A percentile compares a stretch with the other conserved stretches of the same genome.
Evolutionary conservation across 2,888 invertebrate species (phyloP).

Genomic region (Tinea pellionella): DNA sequence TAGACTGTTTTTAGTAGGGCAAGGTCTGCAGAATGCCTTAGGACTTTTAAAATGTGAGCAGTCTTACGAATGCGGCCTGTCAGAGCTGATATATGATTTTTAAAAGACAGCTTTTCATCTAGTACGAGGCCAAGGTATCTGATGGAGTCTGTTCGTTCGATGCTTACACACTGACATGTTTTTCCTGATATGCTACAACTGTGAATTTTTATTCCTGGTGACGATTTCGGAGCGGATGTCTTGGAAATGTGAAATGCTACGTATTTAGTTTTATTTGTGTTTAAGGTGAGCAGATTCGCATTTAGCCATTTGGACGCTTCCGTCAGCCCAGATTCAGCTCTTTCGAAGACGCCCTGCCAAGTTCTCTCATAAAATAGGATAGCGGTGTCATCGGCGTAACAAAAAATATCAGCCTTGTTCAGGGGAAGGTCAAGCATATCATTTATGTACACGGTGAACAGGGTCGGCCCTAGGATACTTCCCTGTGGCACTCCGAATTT

Average conservation of each 20-base stretch:
- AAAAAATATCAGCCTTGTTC: background rate
- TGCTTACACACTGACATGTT: background rate
- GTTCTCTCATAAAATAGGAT: slow-evolving; percentile 10
- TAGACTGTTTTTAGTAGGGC: slow-evolving; percentile 18
- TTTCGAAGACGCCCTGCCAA: background rate
- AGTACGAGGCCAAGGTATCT: slow-evolving; percentile 15
- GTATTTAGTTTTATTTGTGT: slow-evolving; percentile 9
- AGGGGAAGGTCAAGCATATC: background rate
- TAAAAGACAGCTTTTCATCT: slow-evolving; percentile 15
- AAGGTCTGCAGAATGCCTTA: slow-evolving; percentile 16
- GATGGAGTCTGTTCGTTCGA: background rate
- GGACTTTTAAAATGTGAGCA: slow-evolving; percentile 17
- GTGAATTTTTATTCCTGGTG: background rate
- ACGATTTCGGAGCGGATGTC: background rate
- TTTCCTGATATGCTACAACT: background rate
- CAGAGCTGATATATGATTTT: slow-evolving; percentile 15
- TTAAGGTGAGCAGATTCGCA: background rate
- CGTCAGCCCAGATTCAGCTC: background rate
- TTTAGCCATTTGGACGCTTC: background rate
- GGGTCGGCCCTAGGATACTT: slow-evolving; percentile 18
- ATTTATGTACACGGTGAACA: slow-evolving; percentile 17
- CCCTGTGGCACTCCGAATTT: slow-evolving; percentile 19
- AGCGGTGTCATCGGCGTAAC: slow-evolving; percentile 15
- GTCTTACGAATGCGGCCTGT: slow-evolving; percentile 18
- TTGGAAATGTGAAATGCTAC: slow-evolving; percentile 3